Conservation (phyloP, 2,888 invertebrate genomes). For the Acleris sparsana region DNA sequence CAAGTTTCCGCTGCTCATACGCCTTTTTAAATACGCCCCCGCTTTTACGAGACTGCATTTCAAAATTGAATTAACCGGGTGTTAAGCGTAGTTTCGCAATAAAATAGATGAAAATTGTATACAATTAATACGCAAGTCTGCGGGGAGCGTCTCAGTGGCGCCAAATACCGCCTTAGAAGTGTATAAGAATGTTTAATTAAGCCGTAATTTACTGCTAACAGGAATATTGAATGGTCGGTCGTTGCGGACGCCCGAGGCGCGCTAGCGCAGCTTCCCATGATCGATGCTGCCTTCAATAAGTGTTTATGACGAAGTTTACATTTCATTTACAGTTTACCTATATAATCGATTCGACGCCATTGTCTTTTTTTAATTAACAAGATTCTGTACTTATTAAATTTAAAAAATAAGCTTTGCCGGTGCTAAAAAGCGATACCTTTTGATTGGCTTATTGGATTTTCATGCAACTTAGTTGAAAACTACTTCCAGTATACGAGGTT, state of each 20-base stretch:
- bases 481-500: no score
- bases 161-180: conserved; percentile 41
- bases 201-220: conserved; percentile 61
- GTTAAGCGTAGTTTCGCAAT: conserved; percentile 49
- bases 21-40: not conserved
- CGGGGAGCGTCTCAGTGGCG: conserved; percentile 46
- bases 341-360: not conserved
- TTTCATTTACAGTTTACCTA: conserved; percentile 18
- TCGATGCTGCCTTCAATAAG: conserved; percentile 46
- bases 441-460: no score
- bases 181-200: conserved; percentile 65
- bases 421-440: no score
- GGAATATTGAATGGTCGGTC: conserved; percentile 53
- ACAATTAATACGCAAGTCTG: conserved; percentile 49
- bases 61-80: conserved; percentile 52
- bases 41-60: conserved; percentile 38
- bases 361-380: no score
- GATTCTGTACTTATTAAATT: no score
- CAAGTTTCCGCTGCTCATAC: not conserved
- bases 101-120: conserved; percentile 58
- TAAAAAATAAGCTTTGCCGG: no score
- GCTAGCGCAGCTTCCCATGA: conserved; percentile 47
- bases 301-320: conserved; percentile 26
- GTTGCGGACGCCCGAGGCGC: conserved; percentile 48
- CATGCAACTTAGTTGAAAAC: no score